Evolutionary conservation across 2,888 invertebrate species (phyloP).

Genomic region (Acanthopleura granulata): DNA sequence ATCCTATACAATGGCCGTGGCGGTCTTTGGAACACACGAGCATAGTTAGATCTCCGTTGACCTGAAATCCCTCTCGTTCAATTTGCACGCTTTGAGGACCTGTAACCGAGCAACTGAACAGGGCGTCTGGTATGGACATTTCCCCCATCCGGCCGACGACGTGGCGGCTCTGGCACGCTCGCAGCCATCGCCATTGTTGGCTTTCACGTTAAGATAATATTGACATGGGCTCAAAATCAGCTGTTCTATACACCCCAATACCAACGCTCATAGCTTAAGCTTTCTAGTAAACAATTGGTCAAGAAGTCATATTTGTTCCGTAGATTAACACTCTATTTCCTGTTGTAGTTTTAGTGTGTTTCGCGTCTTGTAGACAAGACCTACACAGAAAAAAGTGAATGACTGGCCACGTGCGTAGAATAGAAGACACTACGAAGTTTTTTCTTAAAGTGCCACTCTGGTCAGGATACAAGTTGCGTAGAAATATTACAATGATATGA

Average conservation of each 20-base stretch:
- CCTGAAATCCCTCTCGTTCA: background rate
- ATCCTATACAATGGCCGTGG: background rate
- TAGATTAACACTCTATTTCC: background rate
- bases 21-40: background rate
- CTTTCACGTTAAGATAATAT: background rate
- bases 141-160: background rate
- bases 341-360: background rate
- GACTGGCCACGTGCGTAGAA: too few relatives aligned
- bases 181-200: constrained; percentile 1
- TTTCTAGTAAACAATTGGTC: too few relatives aligned
- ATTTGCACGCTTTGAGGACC: constrained; percentile 15
- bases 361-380: too few relatives aligned
- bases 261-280: background rate
- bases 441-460: too few relatives aligned
- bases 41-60: background rate
- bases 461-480: too few relatives aligned
- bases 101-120: background rate
- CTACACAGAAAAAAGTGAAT: too few relatives aligned
- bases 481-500: too few relatives aligned
- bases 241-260: background rate
- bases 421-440: too few relatives aligned
- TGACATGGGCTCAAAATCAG: background rate
- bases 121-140: background rate
- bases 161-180: background rate
- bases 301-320: background rate